phyloP scores from a whole-genome alignment of 2,113 vertebrate genomes.

The Falcunculus frontatus region DNA sequence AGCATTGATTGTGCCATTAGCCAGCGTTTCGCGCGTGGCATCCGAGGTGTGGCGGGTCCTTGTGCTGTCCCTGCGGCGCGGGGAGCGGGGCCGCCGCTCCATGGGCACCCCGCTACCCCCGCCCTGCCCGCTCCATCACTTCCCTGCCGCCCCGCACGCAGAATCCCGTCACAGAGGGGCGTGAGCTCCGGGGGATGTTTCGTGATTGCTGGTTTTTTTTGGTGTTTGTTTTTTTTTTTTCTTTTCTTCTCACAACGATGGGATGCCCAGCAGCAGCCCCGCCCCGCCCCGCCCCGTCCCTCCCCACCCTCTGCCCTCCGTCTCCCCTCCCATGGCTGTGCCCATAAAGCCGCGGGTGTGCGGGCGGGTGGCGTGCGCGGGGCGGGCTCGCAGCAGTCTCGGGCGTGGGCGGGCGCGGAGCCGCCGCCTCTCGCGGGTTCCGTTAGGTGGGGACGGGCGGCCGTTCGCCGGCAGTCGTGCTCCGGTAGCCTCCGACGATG shows the following conservation, averaged over 20 bases:
- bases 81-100: neutral
- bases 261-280: neutral
- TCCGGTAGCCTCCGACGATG: neutral
- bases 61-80: neutral
- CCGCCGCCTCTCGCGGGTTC: neutral
- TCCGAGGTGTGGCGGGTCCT: neutral
- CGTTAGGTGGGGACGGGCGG: neutral
- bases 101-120: neutral
- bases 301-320: neutral
- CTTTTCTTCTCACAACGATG: too few species aligned
- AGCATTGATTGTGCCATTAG: rapidly evolving
- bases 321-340: neutral
- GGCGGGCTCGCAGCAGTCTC: neutral
- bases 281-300: neutral
- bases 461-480: neutral
- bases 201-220: neutral
- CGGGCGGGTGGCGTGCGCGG: neutral
- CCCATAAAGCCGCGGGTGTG: neutral
- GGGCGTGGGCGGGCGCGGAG: neutral
- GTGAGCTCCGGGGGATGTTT: neutral
- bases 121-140: neutral
- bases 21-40: neutral
- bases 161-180: neutral
- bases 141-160: neutral
- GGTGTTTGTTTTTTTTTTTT: too few species aligned